Evolutionary conservation across 2,113 vertebrate genomes (phyloP).

Genomic region (Paratilapia polleni): DNA sequence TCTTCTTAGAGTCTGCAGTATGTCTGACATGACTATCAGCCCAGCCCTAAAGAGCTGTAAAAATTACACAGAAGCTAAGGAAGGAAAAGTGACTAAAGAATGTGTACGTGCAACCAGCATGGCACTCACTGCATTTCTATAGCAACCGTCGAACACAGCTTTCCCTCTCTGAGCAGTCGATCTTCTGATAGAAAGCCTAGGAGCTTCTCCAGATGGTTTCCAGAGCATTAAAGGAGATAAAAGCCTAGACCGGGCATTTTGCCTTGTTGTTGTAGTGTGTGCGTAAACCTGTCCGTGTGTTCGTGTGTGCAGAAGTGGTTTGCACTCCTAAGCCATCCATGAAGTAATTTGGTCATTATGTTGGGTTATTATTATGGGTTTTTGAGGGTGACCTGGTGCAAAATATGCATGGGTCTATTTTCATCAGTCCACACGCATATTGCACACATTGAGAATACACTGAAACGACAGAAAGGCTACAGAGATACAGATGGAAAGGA

Average conservation of each 20-base stretch:
- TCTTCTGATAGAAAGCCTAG: conserved; percentile 5
- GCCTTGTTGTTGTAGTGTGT: conserved; percentile 19
- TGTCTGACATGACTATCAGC: background rate
- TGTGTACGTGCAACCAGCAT: background rate
- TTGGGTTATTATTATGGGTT: conserved; percentile 25
- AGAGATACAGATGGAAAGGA: background rate
- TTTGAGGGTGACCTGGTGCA: conserved; percentile 8
- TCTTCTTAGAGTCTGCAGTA: background rate
- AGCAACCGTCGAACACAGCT: conserved; percentile 33
- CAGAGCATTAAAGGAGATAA: conserved; percentile 42
- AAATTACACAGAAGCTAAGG: background rate
- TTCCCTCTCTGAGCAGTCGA: background rate
- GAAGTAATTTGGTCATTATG: conserved; percentile 48
- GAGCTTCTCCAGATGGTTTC: conserved; percentile 43
- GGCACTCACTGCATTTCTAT: conserved; percentile 4
- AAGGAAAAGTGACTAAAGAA: background rate
- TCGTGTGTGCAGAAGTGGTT: background rate
- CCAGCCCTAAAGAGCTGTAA: background rate
- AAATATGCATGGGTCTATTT: background rate
- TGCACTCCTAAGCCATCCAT: conserved; percentile 12
- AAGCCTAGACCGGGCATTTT: background rate
- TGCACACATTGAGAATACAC: background rate
- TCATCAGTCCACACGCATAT: conserved; percentile 16
- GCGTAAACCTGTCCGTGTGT: background rate
- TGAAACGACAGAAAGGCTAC: background rate